A percentile compares a stretch with the other conserved stretches of the same genome.
These are phyloP conservation scores for Adelosebastes latens DNA, from an alignment of 2,797 vertebrate species.

Conservation along the genomic window DNA sequence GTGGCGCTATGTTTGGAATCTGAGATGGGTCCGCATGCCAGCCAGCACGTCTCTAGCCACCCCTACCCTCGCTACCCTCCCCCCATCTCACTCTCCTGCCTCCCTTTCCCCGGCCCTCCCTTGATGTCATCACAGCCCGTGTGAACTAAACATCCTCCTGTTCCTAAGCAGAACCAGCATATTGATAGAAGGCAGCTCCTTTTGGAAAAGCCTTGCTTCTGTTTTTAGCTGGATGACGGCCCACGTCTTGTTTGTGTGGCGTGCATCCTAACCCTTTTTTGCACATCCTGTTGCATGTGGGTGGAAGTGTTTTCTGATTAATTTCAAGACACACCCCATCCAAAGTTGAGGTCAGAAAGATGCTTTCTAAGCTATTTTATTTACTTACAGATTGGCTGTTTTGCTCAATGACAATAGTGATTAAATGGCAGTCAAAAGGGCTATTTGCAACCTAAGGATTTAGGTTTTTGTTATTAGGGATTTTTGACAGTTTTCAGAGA, in stretches of 20 bases:
- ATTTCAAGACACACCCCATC: slow-evolving; percentile 63
- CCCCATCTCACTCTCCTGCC: slow-evolving; percentile 13
- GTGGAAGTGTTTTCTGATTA: slow-evolving; percentile 74
- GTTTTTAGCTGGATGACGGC: slow-evolving; percentile 57
- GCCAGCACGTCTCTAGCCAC: slow-evolving; percentile 71
- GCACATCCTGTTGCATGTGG: slow-evolving; percentile 65
- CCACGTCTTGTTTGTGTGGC: slow-evolving; percentile 42
- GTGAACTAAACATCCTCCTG: slow-evolving; percentile 57
- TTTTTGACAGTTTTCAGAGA: slow-evolving; percentile 19
- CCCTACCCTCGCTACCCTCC: slow-evolving; percentile 24
- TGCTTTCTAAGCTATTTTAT: neutral
- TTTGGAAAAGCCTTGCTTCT: slow-evolving; percentile 35
- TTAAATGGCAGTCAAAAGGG: slow-evolving; percentile 24
- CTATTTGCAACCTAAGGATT: slow-evolving; percentile 29
- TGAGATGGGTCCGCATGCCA: slow-evolving; percentile 68
- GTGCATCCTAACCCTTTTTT: slow-evolving; percentile 28
- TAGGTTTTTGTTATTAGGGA: slow-evolving; percentile 18
- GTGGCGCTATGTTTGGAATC: slow-evolving; percentile 81
- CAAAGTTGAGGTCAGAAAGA: slow-evolving; percentile 17
- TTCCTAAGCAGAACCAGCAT: slow-evolving; percentile 33
- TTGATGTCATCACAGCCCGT: slow-evolving; percentile 40
- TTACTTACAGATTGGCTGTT: slow-evolving; percentile 9
- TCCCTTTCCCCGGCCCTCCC: slow-evolving; percentile 3
- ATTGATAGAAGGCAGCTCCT: slow-evolving; percentile 40
- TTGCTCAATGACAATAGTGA: slow-evolving; percentile 14